Base-by-base conservation (phyloP, 2,797 vertebrate genomes). In the Melanogrammus aeglefinus region DNA sequence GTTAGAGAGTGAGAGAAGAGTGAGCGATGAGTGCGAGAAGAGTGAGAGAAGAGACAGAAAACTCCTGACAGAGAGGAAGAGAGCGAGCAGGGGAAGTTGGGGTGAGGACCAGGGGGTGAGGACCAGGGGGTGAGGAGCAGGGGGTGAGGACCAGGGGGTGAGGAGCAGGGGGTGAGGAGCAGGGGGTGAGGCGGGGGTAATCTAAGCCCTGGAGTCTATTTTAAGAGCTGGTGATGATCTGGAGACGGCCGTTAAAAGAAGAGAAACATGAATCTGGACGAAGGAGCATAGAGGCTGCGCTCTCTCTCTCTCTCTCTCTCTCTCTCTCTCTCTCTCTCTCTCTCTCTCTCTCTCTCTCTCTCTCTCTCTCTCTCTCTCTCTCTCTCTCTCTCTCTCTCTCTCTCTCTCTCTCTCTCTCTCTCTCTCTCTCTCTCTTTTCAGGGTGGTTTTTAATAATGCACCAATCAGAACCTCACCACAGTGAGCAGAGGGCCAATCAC, bases 391-490 rank as follows among this genome's bases (percentile, higher is more conserved):
- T 51, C 29, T 79, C 18, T 2, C 38, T 44, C 72, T 75, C 44
- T 33, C 79, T 41, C 33, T 36, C 35, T 36, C 31, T 51, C 47
- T 51, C 47, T 51, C 47, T 21, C 21, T 24, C 57, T 24, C 57
- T 63, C 57, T 24, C 57, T 63, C 57, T 24, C 57, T 24, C 57
- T 41, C 33, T 39, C 38, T 39, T 21, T 21, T 51, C 47, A 74
- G 33, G 77, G 76, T 84, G 85, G 57, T 63, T 18, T 81, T 89
- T 89, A 91, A 92, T 92, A 90, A 88, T 86, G 86, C 87, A 86
- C 82, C 88, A 86, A 89, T 90, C 89, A 92, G 36, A 87, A 85
- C 44, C 84, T 85, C 85, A 86, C 51, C 84, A 82, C 86, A 83
- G 87, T 80, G 8, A 86, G 87, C 83, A 83, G 81, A 87, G 80